Evolutionary conservation across 2,113 vertebrate genomes (phyloP), one percentile per base, ranked within the genome.

Genomic region (Ictalurus furcatus): DNA sequence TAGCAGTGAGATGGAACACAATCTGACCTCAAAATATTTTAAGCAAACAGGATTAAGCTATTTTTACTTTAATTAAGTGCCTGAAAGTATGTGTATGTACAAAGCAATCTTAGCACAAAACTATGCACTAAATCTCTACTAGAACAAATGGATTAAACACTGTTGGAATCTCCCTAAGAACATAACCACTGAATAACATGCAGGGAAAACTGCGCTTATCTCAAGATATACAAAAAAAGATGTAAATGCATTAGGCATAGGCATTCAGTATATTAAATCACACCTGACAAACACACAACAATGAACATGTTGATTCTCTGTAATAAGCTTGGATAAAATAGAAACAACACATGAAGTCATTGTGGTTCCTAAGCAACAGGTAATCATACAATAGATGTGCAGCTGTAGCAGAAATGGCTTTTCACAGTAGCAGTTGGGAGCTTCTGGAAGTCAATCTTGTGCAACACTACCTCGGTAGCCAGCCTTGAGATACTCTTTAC

Each of bases 331-430:
- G 94, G 81, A 59, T 93, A 88, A 93, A 90, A 89, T 85, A 61
- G 63, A 48, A 86, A 86, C 84, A 40, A 92, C 90, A 88, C 87
- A 92, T 89, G 56, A 90, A 94, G 92, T 93, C 93, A 90, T 84
- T 89, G 52, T 78, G 92, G 96, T 96, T 96, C 89, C 96, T 94
- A 95, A 95, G 96, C 96, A 96, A 96, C 96, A 96, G 93, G 94
- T 95, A 90, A 94, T 93, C 94, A 92, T 92, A 93, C 90, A 93
- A 93, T 92, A 93, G 90, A 90, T 23, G 65, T 71, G 14, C 90
- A 34, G 85, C 88, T 87, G 83, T 91, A 89, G 19, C 14, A 90
- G 90, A 90, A 92, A 93, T 90, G 91, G 93, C 93, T 93, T 93
- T 95, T 94, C 94, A 93, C 93, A 88, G 90, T 88, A 52, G 88